phyloP scores from a whole-genome alignment of 2,113 vertebrate genomes.

The Ceyx margarethae region DNA sequence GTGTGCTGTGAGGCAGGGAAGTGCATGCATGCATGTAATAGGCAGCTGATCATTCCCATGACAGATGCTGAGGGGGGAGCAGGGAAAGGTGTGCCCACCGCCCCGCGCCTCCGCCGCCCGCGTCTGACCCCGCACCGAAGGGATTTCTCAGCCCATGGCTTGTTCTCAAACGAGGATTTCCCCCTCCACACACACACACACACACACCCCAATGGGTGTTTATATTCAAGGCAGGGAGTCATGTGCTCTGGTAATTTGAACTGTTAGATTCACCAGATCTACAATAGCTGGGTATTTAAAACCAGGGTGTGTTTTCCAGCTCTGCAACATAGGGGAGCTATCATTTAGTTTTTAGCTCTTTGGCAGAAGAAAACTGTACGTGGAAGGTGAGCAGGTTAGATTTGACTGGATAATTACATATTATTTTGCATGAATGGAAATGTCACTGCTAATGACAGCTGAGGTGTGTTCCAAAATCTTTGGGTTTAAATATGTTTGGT shows the following conservation, averaged over 20 bases:
- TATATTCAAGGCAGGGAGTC: neutral
- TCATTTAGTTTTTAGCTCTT: slow-evolving; percentile 18
- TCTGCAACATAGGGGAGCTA: neutral
- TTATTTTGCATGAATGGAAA: slow-evolving; percentile 36
- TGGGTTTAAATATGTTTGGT: neutral
- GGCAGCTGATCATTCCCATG: slow-evolving; percentile 88
- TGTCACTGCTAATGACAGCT: neutral
- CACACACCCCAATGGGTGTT: neutral
- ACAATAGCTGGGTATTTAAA: neutral
- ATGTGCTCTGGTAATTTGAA: slow-evolving; percentile 26
- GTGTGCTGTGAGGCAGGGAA: slow-evolving; percentile 77
- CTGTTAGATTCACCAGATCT: neutral
- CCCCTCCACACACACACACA: neutral
- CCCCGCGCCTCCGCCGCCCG: slow-evolving; percentile 59
- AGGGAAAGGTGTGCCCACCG: slow-evolving; percentile 72
- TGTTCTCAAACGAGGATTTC: neutral
- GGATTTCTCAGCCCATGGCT: slow-evolving; percentile 2
- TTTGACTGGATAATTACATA: neutral
- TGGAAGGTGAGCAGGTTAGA: slow-evolving; percentile 27
- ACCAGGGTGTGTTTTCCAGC: neutral
- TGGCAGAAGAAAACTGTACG: neutral
- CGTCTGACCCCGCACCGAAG: slow-evolving; percentile 42
- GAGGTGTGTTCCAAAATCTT: neutral
- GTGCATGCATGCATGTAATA: slow-evolving; percentile 85
- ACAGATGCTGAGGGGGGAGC: slow-evolving; percentile 69